phyloP scores from a whole-genome alignment of 2,888 invertebrate species.

The Pheosia tremula region DNA sequence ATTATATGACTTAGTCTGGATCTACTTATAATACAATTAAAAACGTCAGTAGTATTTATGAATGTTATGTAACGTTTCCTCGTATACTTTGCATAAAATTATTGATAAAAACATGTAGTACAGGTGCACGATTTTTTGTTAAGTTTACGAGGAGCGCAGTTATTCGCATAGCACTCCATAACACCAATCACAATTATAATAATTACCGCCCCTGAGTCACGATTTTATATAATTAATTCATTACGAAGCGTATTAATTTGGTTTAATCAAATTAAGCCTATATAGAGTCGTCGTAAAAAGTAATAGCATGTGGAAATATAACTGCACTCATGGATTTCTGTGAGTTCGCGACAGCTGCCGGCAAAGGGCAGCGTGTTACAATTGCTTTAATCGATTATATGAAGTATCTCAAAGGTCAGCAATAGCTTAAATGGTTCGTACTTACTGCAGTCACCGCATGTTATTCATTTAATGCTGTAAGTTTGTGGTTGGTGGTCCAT shows the following conservation, averaged over 20 bases:
- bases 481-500: neutral
- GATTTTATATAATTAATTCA: neutral
- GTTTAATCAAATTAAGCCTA: neutral
- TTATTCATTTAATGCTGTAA: neutral
- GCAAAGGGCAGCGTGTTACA: neutral
- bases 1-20: no score
- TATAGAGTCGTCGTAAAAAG: neutral
- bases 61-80: no score
- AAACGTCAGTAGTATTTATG: no score
- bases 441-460: neutral
- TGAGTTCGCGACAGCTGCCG: neutral
- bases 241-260: neutral
- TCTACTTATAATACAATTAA: no score
- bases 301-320: neutral
- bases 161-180: neutral
- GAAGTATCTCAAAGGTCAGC: no score
- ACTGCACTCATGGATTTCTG: neutral
- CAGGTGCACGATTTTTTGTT: neutral
- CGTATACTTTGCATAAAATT: no score
- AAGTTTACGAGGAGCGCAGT: neutral
- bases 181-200: neutral
- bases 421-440: no score
- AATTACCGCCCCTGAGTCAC: neutral
- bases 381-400: neutral
- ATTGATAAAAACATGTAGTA: no score